Evolutionary conservation across 2,888 invertebrate genomes (phyloP), one percentile per base, ranked within the genome.

Genomic region (Baccha elongata): DNA sequence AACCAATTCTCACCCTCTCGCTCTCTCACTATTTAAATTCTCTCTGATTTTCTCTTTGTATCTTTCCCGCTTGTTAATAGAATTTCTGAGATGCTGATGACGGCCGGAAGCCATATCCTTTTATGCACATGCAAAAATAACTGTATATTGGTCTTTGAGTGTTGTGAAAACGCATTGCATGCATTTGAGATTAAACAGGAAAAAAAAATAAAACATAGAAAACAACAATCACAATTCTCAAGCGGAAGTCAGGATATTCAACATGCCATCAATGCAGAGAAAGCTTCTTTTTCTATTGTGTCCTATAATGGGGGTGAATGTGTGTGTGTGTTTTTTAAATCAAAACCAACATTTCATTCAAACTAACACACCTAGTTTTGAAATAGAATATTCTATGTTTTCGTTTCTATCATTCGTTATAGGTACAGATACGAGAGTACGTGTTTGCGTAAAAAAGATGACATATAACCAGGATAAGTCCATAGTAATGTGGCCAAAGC

Each of bases 221-320:
- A 58, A 5, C 13, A 46, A 35, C 58, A 32, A 10, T 15, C 29
- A 67, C 11, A 26, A 60, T 44, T 60, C 46, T 52, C 40, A 15
- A 68, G 68, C 78, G 72, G 83, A 83, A 83, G 83, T 83, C 48
- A 73, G 62, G 50, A 73, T 83, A 68, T 83, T 78, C 72, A 73
- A 68, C 72, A 73, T 72, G 72, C 64, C 80, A 64, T 65, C 44
- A 69, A 68, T 73, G 72, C 78, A 73, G 69, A 55, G 62, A 78
- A 83, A 83, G 83, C 83, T 83, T 32, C 21, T n/a, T 23, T 29
- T 44, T 44, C 68, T 40, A 62, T 81, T 81, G 80, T 74, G 48
- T 53, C 58, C 29, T 48, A 10, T 13, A 23, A 46, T 50, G 42
- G 10, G 13, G 23, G 11, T 53, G 44, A 53, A 53, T 50, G 46